phyloP scores from a whole-genome alignment of 2,888 invertebrate species.

The Xylota segnis region DNA sequence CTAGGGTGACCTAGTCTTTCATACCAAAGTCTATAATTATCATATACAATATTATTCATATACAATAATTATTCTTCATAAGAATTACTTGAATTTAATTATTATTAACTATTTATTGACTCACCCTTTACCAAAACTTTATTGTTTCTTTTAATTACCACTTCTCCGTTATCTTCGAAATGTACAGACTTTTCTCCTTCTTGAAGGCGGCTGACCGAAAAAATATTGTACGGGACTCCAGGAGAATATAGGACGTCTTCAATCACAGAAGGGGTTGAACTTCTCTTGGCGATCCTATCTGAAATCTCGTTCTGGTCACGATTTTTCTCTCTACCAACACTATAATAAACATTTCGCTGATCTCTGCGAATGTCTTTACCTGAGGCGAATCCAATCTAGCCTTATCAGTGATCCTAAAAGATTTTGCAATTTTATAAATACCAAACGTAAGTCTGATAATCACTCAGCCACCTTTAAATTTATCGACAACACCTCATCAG shows the following conservation, averaged over 20 bases:
- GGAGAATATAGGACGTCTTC: constrained; percentile 77
- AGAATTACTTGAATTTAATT: constrained; percentile 12
- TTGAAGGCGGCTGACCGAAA: constrained; percentile 78
- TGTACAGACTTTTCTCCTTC: constrained; percentile 78
- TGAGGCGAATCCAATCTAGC: too few species aligned
- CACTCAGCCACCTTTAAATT: too few species aligned
- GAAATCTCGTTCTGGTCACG: too few species aligned
- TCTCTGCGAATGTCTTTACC: too few species aligned
- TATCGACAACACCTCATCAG: too few species aligned
- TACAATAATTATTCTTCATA: background rate
- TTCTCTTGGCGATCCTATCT: too few species aligned
- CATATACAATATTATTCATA: background rate
- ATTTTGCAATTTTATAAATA: too few species aligned
- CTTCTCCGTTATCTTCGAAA: constrained; percentile 78
- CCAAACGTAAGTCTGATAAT: too few species aligned
- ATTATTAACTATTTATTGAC: constrained; percentile 35
- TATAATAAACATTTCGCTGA: too few species aligned
- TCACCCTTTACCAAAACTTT: constrained; percentile 38
- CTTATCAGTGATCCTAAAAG: too few species aligned
- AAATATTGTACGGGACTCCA: constrained; percentile 80
- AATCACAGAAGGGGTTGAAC: too few species aligned
- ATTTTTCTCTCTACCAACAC: too few species aligned
- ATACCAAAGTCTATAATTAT: constrained; percentile 42
- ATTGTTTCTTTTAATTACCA: constrained; percentile 56
- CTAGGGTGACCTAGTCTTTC: constrained; percentile 46